Evolutionary conservation across 2,113 vertebrate species (phyloP).

Genomic region (Fulica atra): DNA sequence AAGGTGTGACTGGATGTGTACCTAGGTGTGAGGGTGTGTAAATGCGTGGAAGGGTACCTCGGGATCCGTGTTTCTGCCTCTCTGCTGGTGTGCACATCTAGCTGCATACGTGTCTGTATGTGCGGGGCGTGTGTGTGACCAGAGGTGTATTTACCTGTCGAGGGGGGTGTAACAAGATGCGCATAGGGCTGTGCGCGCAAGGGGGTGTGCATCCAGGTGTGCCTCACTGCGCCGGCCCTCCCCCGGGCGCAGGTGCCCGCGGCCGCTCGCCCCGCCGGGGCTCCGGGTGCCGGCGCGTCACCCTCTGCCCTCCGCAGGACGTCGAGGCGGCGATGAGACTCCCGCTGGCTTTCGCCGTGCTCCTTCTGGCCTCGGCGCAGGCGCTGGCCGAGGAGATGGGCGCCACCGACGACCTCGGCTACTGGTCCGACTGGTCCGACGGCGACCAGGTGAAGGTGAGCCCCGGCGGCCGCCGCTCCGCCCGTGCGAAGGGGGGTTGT

Average conservation of each 20-base stretch:
- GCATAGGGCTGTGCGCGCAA: rapidly evolving
- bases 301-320: neutral
- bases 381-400: slow-evolving; percentile 81
- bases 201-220: neutral
- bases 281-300: neutral
- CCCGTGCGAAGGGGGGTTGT: neutral
- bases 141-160: neutral
- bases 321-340: slow-evolving; percentile 82
- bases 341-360: slow-evolving; percentile 77
- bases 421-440: slow-evolving; percentile 85
- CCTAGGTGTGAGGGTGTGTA: rapidly evolving
- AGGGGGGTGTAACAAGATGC: rapidly evolving
- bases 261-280: neutral
- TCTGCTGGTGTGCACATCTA: rapidly evolving
- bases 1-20: neutral
- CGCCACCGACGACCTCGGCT: slow-evolving; percentile 81
- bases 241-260: neutral
- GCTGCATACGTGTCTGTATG: rapidly evolving
- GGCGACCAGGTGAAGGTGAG: slow-evolving; percentile 84
- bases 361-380: slow-evolving; percentile 79
- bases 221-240: no score
- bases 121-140: rapidly evolving
- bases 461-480: neutral
- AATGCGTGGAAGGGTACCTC: rapidly evolving
- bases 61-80: rapidly evolving